Evolutionary conservation across 2,888 invertebrate genomes (phyloP), one percentile per base, ranked within the genome.

Genomic region (Sinhomidia bicolor): DNA sequence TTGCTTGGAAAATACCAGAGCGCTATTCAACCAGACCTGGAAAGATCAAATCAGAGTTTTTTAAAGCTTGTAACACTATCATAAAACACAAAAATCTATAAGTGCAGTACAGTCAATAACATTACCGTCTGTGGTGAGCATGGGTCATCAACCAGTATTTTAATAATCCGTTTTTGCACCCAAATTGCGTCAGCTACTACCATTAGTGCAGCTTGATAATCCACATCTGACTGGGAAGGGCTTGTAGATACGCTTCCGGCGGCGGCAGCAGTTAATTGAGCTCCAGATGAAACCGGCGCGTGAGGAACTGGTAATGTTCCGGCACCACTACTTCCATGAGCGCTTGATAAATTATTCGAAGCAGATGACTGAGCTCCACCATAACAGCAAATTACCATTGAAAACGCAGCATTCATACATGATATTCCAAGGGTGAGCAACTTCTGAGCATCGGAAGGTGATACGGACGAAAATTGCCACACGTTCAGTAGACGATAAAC

Each of bases 101-200:
- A 41, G 5, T n/a, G n/a, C n/a, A n/a, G n/a, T n/a, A n/a, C n/a
- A n/a, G n/a, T n/a, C n/a, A n/a, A n/a, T 41, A 41, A 41, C 5
- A 41, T 5, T 88, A 92, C 92, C 68, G 90, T 80, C 85, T 92
- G 92, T 7, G 91, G 91, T 17, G 92, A 91, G 10, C 90, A 90
- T 5, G 90, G 88, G 79, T 92, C 90, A 29, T 92, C 91, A 29
- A 91, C 85, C 3, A 92, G 74, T 68, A 92, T 91, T 32, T 89
- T 87, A 23, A 91, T 80, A 41, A 91, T 90, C 85, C 89, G 60
- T 57, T 91, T 91, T 54, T 91, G 91, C 17, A 89, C 90, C 92
- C 92, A 92, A 79, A 92, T 90, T 12, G 92, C 91, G 80, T 92
- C 89, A 7, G 92, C 90, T 3, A 92, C 91, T 78, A 92, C 89